Evolutionary conservation across 30 jellyfish, hydroid and myxozoan genomes (phyloP), one percentile per base, ranked within the genome.

Genomic region (Catostylus mosaicus): DNA sequence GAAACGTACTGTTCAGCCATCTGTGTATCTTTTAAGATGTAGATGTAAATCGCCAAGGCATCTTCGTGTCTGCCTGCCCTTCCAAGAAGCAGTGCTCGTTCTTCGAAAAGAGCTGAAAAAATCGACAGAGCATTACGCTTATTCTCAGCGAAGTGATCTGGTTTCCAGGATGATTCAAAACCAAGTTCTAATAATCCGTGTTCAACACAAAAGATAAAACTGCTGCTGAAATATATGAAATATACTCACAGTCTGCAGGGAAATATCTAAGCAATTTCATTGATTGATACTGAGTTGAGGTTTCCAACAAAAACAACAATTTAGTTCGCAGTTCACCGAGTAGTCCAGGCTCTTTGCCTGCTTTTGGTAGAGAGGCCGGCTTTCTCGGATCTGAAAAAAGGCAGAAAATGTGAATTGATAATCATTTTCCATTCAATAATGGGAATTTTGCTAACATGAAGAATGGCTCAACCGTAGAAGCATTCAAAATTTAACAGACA

Each of bases 21-120:
- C 33, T 75, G 69, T 11, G 69, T 73, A 54, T 93, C 97, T 78
- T 83, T 83, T 29, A 93, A 74, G n/a, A 93, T 86, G 64, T 86
- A 88, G 62, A 93, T 93, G 75, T 93, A 93, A 14, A 87, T 93
- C 16, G 96, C 97, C 16, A 93, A 66, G 12, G 98, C 97, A 33
- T 93, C 98, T 69, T 93, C 98, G 65, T 93, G 98, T 32, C 98
- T 47, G 16, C 96, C 97, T 26, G 96, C 97, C 54, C 96, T 67
- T 32, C 98, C 98, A 45, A 78, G 84, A 50, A 93, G 88, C 66
- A 93, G 38, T 5, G 98, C 98, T 9, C 97, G 86, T 74, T 93
- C 98, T 79, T 93, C 98, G 63, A 72, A 82, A 2, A 93, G 81
- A 46, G 54, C 97, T 85, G 71, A 27, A 59, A 59, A 26, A 59